Evolutionary conservation across 2,113 vertebrate genomes (phyloP).

Genomic region (Periophthalmodon schlosseri): DNA sequence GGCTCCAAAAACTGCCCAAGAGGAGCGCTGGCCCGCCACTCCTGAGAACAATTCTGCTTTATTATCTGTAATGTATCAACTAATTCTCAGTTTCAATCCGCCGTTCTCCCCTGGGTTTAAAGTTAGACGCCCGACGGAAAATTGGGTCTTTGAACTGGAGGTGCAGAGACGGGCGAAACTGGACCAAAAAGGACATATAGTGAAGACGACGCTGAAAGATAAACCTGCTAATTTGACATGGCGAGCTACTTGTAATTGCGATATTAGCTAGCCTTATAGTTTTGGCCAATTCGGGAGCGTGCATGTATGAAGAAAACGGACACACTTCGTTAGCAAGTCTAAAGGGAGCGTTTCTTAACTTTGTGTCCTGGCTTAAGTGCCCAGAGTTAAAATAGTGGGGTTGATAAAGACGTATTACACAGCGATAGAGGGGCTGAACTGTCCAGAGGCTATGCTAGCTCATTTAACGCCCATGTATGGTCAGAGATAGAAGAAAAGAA

Average conservation of each 20-base stretch:
- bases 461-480: conserved; percentile 63
- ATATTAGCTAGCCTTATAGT: conserved; percentile 68
- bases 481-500: conserved; percentile 67
- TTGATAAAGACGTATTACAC: conserved; percentile 71
- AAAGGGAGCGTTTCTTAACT: conserved; percentile 41
- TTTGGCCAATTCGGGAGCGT: conserved; percentile 61
- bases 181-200: conserved; percentile 50
- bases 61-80: conserved; percentile 79
- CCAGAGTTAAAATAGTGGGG: conserved; percentile 66
- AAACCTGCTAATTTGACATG: conserved; percentile 82
- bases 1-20: conserved; percentile 63
- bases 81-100: conserved; percentile 75
- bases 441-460: conserved; percentile 69
- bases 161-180: conserved; percentile 57
- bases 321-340: conserved; percentile 72
- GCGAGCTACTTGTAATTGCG: conserved; percentile 76
- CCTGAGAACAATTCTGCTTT: conserved; percentile 72
- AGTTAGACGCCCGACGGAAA: conserved; percentile 68
- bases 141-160: conserved; percentile 74
- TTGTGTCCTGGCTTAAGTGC: conserved; percentile 53
- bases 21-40: conserved; percentile 33
- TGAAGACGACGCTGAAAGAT: conserved; percentile 63
- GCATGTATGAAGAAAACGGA: conserved; percentile 50
- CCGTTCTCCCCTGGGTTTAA: conserved; percentile 64
- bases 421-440: conserved; percentile 52